Base-by-base conservation (phyloP, 2,888 invertebrate species). In the Trachelus iudaicus region DNA sequence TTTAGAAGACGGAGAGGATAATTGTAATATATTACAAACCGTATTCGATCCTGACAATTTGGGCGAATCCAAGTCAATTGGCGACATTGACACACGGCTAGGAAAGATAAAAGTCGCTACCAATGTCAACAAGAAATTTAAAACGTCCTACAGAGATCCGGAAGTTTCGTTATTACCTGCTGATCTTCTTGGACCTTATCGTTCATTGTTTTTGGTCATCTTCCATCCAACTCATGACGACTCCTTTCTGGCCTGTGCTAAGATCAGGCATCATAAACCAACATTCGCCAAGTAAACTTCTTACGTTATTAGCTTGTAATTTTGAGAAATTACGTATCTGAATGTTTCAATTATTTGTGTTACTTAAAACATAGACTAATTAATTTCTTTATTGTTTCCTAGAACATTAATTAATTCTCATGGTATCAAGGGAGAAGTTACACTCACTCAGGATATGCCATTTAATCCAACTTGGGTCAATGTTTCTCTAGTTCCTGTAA, bases 391-490 rank as follows among this genome's bases (percentile, higher is more conserved):
- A 75, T 76, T 80, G 76, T 69, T 79, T 90, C 91, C 69, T 89
- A 96, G 97, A 90, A 93, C 94, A 0, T 90, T 95, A 15, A 94
- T 97, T 35, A 95, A 96, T 91, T 94, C 95, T 78, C 95, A 95
- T 71, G 98, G 98, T 6, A 95, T 98, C 34, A 95, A 94, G 87
- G 98, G 98, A 0, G 94, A 95, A 76, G 93, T 98, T 3, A 94
- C 94, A 13, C 94, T 98, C 80, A 94, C 93, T 0, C 98, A 98
- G 91, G 94, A 95, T 56, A 96, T 97, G 0, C 95, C 95, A 34
- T 97, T 96, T 89, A 96, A 97, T 90, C 96, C 97, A 0, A 97
- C 97, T 0, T 96, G 96, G 93, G 92, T 96, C 0, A 95, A 95
- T 88, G 95, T 97, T 85, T 94, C 95, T 69, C 90, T 96, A 37